Percentiles rank a stretch among this genome's conserved stretches.
Evolutionary conservation across 1,140 invertebrate genomes (phyloP).

Genomic region (Drosophila yakuba): DNA sequence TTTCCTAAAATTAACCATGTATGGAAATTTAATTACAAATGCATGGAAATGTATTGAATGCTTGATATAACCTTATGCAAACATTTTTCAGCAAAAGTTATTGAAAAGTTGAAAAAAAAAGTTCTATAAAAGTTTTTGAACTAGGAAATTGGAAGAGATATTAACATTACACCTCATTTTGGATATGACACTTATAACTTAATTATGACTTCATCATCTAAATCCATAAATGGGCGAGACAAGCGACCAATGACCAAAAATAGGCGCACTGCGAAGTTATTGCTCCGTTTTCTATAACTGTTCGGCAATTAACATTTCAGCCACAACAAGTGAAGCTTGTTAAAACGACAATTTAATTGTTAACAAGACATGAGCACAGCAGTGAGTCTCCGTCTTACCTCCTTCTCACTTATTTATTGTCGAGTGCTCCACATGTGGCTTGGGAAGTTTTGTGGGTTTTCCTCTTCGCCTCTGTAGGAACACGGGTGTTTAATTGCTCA

Average conservation of each 20-base stretch:
- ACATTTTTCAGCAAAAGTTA: not conserved
- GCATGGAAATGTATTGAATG: too few relatives aligned
- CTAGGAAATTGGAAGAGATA: slow-evolving; percentile 39
- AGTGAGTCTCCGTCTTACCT: slow-evolving; percentile 11
- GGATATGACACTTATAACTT: slow-evolving; percentile 54
- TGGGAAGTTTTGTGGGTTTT: slow-evolving; percentile 73
- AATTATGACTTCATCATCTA: slow-evolving; percentile 68
- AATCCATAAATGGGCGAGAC: slow-evolving; percentile 62
- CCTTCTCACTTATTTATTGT: slow-evolving; percentile 21
- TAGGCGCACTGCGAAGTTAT: slow-evolving; percentile 53
- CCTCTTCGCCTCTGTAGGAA: slow-evolving; percentile 55
- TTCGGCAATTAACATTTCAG: slow-evolving; percentile 83
- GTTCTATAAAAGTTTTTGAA: not conserved
- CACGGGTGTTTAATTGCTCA: slow-evolving; percentile 83
- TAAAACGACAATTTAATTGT: slow-evolving; percentile 85
- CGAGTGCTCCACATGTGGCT: slow-evolving; percentile 77
- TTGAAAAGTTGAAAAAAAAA: not conserved
- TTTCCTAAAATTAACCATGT: slow-evolving; percentile 14
- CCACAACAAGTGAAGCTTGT: slow-evolving; percentile 81
- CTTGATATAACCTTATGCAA: not conserved
- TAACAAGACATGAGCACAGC: slow-evolving; percentile 71
- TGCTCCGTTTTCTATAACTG: slow-evolving; percentile 80
- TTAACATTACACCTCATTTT: slow-evolving; percentile 25
- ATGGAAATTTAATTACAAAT: not conserved
- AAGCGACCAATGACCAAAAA: slow-evolving; percentile 75